Percentiles rank a stretch among this genome's conserved stretches.
These are phyloP conservation scores for Pleuronectes platessa DNA, from an alignment of 2,113 vertebrate genomes.

Conservation along the genomic window DNA sequence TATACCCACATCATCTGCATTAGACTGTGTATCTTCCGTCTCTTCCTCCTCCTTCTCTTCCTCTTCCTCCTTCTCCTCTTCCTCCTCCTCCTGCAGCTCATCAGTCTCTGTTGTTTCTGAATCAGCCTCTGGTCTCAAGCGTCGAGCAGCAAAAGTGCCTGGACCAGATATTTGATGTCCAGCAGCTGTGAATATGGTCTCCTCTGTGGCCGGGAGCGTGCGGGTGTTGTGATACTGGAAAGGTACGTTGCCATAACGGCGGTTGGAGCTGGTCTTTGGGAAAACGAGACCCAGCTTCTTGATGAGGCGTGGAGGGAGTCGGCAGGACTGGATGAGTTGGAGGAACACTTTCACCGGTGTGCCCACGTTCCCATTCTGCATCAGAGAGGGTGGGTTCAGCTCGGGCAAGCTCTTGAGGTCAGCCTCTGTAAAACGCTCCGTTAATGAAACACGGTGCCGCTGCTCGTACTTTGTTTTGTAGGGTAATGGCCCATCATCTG, in stretches of 20 bases:
- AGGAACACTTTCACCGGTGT: constrained; percentile 90
- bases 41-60: constrained; percentile 63
- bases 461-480: constrained; percentile 83
- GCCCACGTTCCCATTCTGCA: constrained; percentile 94
- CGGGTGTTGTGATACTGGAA: constrained; percentile 84
- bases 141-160: constrained; percentile 40
- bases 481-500: constrained; percentile 78
- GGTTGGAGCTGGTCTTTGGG: constrained; percentile 87
- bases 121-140: background rate
- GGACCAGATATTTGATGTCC: constrained; percentile 88
- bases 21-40: constrained; percentile 74
- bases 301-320: constrained; percentile 91
- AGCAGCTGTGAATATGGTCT: constrained; percentile 87
- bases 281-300: constrained; percentile 90
- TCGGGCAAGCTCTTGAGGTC: constrained; percentile 88
- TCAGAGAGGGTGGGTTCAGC: constrained; percentile 91
- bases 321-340: constrained; percentile 92
- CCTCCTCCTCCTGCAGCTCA: constrained; percentile 34
- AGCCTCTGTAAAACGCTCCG: constrained; percentile 76
- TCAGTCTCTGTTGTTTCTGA: constrained; percentile 36
- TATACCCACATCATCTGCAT: constrained; percentile 88
- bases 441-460: constrained; percentile 63
- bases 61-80: constrained; percentile 68
- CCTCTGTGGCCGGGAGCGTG: constrained; percentile 74
- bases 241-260: constrained; percentile 93